These are phyloP conservation scores for Nothocercus nigrocapillus DNA, from an alignment of 2,113 vertebrate genomes.

Conservation along the genomic window DNA sequence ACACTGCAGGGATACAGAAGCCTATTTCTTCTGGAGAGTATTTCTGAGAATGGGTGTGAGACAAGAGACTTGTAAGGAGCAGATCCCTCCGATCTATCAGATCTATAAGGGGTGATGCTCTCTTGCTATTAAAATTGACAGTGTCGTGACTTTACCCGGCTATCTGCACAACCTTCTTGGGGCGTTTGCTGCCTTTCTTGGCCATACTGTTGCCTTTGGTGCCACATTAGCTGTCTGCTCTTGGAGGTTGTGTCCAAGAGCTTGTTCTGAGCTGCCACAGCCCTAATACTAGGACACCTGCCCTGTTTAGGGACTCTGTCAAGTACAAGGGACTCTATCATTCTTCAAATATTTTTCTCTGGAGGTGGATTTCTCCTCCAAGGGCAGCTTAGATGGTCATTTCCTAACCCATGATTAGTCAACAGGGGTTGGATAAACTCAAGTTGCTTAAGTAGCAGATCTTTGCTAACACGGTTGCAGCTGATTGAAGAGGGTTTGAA, in stretches of 20 bases:
- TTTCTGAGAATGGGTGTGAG: not conserved
- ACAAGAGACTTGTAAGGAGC: not conserved
- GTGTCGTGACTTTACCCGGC: not conserved
- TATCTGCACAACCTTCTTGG: not conserved
- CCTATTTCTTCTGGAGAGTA: not conserved
- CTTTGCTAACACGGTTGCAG: not conserved
- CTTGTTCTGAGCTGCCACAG: not conserved
- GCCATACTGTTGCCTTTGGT: not conserved
- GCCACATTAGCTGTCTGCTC: accelerated
- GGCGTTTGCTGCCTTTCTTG: not conserved
- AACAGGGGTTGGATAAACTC: accelerated
- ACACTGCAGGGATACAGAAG: not conserved
- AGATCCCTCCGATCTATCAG: not conserved
- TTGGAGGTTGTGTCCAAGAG: not conserved
- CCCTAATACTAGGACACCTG: not conserved
- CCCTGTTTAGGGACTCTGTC: too few species aligned
- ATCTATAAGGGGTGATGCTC: not conserved
- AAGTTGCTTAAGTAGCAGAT: not conserved
- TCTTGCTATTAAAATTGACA: not conserved
- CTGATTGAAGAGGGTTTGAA: accelerated
- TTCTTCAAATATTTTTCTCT: accelerated
- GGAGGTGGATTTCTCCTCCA: not conserved
- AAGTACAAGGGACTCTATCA: too few species aligned
- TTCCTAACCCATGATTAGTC: not conserved
- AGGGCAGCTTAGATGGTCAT: not conserved